A percentile compares a stretch with the other conserved stretches of the same genome.
phyloP scores from a whole-genome alignment of 1,140 invertebrate genomes.

The Leucophenga varia region DNA sequence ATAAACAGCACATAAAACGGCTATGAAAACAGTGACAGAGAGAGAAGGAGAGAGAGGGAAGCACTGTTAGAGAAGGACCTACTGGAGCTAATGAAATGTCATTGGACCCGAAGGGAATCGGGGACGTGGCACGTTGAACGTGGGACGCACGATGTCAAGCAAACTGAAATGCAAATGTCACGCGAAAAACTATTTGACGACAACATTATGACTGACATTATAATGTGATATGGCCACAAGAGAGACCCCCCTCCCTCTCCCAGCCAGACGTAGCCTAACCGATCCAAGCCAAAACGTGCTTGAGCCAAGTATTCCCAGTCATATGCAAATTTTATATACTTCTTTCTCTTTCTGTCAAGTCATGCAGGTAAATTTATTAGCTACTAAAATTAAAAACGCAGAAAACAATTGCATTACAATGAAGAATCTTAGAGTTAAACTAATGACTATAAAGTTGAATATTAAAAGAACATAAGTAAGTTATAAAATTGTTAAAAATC shows the following conservation, averaged over 20 bases:
- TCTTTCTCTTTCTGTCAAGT: constrained; percentile 26
- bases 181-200: constrained; percentile 53
- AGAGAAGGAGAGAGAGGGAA: constrained; percentile 3
- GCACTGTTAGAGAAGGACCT: neutral
- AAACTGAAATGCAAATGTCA: constrained; percentile 50
- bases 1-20: constrained; percentile 53
- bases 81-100: constrained; percentile 44
- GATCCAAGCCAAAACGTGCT: constrained; percentile 16
- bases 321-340: constrained; percentile 41
- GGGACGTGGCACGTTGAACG: neutral
- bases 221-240: constrained; percentile 30
- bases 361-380: constrained; percentile 44
- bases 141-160: constrained; percentile 11
- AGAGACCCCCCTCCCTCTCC: no score
- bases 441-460: no score
- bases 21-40: constrained; percentile 38
- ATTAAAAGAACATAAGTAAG: no score
- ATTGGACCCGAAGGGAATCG: constrained; percentile 31
- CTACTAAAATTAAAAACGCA: constrained; percentile 35
- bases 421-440: no score
- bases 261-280: no score
- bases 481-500: constrained; percentile 5
- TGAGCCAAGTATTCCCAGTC: constrained; percentile 21
- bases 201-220: constrained; percentile 46
- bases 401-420: constrained; percentile 29